These are phyloP conservation scores for Halocynthia aurantium DNA, from an alignment of 23 tunicate genomes.

Conservation along the genomic window DNA sequence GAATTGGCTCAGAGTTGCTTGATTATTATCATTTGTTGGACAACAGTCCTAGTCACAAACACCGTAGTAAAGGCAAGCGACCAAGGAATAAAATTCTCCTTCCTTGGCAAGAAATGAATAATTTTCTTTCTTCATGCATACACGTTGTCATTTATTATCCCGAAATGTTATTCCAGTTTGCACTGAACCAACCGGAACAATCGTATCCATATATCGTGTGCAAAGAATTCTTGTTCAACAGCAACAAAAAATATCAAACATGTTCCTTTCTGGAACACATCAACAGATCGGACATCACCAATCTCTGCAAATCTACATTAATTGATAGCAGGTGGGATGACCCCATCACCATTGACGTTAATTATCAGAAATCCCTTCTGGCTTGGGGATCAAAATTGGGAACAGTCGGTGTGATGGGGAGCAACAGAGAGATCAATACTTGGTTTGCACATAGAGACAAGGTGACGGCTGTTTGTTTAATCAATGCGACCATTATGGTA, in stretches of 20 bases:
- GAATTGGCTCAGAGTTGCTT: constrained; percentile 4
- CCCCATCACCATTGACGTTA: no score
- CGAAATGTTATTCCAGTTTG: constrained; percentile 10
- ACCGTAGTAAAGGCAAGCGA: neutral
- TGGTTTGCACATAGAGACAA: constrained; percentile 5
- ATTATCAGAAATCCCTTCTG: neutral
- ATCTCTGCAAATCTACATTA: no score
- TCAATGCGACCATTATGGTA: constrained; percentile 6
- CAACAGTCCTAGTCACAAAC: neutral
- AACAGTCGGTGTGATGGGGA: neutral
- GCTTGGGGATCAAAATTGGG: constrained; percentile 11
- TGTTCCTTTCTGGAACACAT: no score
- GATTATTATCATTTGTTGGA: constrained; percentile 9
- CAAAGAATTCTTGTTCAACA: no score
- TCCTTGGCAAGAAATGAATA: constrained; percentile 21
- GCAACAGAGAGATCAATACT: neutral
- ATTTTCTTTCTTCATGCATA: neutral
- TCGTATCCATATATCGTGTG: neutral
- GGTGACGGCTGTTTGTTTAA: constrained; percentile 24
- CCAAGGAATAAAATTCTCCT: neutral
- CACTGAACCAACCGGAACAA: constrained; percentile 4
- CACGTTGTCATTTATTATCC: constrained; percentile 12
- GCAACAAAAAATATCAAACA: no score
- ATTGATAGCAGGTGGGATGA: no score
- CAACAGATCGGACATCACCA: no score